These are phyloP conservation scores for Digitonthophagus gazella DNA, from an alignment of 2,888 invertebrate species.

Conservation along the genomic window DNA sequence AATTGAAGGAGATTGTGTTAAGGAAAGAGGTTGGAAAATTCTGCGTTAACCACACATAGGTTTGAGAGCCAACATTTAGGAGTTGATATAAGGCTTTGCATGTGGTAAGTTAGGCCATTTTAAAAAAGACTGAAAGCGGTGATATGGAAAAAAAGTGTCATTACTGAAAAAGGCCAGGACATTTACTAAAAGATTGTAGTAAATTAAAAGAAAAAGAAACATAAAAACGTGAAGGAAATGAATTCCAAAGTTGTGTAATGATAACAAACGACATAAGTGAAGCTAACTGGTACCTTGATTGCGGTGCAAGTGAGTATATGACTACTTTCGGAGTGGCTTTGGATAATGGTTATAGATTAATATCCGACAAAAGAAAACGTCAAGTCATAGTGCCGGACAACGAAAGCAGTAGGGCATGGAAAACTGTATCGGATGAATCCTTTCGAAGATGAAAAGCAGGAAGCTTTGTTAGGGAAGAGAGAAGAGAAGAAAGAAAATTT, in stretches of 20 bases:
- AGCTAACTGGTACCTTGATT: slow-evolving; percentile 24
- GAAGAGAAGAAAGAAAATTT: neutral
- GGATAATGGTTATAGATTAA: slow-evolving; percentile 24
- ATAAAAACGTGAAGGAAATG: neutral
- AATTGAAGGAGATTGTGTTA: too few relatives aligned
- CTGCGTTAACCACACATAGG: too few relatives aligned
- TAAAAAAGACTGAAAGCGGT: too few relatives aligned
- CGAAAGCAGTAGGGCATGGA: neutral
- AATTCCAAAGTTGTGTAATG: neutral
- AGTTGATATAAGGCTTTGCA: too few relatives aligned
- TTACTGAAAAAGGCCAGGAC: slow-evolving; percentile 30
- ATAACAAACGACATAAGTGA: neutral
- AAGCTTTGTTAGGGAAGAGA: neutral
- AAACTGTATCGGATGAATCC: slow-evolving; percentile 12
- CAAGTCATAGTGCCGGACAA: slow-evolving; percentile 8
- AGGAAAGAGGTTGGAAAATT: too few relatives aligned
- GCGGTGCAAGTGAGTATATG: slow-evolving; percentile 27
- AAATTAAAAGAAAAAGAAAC: slow-evolving; percentile 21
- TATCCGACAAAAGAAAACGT: slow-evolving; percentile 22
- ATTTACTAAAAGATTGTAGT: slow-evolving; percentile 25
- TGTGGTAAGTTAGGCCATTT: too few relatives aligned
- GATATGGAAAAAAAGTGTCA: too few relatives aligned
- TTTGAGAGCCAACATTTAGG: too few relatives aligned
- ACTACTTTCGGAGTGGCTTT: slow-evolving; percentile 23
- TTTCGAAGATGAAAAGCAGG: neutral